Evolutionary conservation across 2,113 vertebrate species (phyloP), one percentile per base, ranked within the genome.

Genomic region (Lethenteron camtschaticum): DNA sequence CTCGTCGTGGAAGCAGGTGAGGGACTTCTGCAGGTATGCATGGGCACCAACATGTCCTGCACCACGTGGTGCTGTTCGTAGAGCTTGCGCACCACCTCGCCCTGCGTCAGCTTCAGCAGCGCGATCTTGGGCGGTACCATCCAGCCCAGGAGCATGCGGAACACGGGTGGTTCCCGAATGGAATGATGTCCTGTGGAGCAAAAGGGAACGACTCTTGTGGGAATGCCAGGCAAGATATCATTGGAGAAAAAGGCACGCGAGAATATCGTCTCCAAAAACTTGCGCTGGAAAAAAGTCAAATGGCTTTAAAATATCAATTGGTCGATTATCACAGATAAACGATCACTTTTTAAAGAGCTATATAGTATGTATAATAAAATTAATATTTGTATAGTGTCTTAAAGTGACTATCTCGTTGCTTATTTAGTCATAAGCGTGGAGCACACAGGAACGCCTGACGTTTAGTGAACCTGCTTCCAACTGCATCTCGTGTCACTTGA

Each of bases 51-150:
- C 94, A 99, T 95, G 82, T 97, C 94, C 81, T 97, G 92, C 1
- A 97, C 83, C 69, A 96, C 90, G 0, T 97, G 94, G 77, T 95
- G 90, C 69, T 99, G 86, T 70, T 99, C 94, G 0, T 99, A 99
- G 11, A 99, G 84, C 58, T 81, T 85, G 57, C 90, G 79, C 69
- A 95, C 86, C 8, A 90, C 86, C 79, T 99, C 94, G 13, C 94
- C 94, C 80, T 99, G 94, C 1, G 94, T 99, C 72, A 99, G 83
- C 77, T 99, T 99, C 70, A 99, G 71, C 75, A 99, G 78, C 1
- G 92, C 92, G 80, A 99, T 97, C 80, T 99, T 99, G 2, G 94
- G 92, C 71, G 94, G 94, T 56, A 95, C 89, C 90, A 99, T 88
- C 94, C 94, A 99, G 9, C 94, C 94, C 11, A 97, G 89, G 16